Base-by-base conservation (phyloP, 2,888 invertebrate genomes). In the Bombylius discolor region DNA sequence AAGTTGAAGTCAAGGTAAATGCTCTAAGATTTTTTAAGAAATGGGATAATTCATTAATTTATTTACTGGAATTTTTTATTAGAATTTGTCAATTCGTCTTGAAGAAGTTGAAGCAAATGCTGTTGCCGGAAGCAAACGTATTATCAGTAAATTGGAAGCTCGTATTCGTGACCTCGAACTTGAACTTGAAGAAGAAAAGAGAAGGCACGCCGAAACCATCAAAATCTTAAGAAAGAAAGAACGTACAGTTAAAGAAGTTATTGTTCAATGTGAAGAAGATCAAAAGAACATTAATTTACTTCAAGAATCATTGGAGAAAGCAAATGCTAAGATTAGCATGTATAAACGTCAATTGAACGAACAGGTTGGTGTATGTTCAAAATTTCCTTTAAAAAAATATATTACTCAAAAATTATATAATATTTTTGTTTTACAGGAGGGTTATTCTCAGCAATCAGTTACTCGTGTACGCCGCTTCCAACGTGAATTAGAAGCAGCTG, bases 181-280 rank as follows among this genome's bases (percentile, higher is more conserved):
- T 66, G 95, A 95, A 76, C 77, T 92, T 64, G 96, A 97, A 71
- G 96, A 95, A 76, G 96, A 97, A 78, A 94, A 93, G 81, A 87
- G 95, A 74, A 87, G 95, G 73, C 96, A 97, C 78, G 87, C 93
- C 65, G 96, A 97, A 77, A 94, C 95, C 69, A 91, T 95, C 76
- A 95, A 95, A 82, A 93, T 95, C 75, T 81, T 96, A 71, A 89
- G 96, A 78, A 97, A 97, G 84, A 97, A 97, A 85, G 96, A 97
- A 75, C 91, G 95, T 70, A 85, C 86, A 70, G 87, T 96, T 71
- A 96, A 97, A 81, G 96, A 96, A 77, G 85, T 96, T 63, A 84
- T 94, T 78, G 86, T 95, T 67, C 92, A 93, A 76, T 88, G 90
- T 70, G 96, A 96, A 76, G 96, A 97, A 76, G 96, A 97, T 77